phyloP scores from a whole-genome alignment of 2,113 vertebrate genomes.

The Xyrauchen texanus region DNA sequence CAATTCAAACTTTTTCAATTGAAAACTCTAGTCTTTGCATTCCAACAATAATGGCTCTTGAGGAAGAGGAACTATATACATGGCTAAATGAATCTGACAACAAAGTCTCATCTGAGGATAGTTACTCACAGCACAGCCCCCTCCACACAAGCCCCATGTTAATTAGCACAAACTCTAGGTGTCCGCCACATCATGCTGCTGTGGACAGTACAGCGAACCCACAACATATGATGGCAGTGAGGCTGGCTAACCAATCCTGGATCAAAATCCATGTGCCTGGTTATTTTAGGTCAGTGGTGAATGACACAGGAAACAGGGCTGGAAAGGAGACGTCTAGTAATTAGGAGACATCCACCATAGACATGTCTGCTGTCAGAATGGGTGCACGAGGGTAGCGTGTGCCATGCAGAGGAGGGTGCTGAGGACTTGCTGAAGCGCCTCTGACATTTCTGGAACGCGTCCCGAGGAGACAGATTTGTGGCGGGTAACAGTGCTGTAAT shows the following conservation, averaged over 20 bases:
- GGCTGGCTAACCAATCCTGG: background rate
- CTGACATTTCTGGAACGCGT: constrained; percentile 64
- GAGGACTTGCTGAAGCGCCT: constrained; percentile 6
- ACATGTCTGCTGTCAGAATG: constrained; percentile 55
- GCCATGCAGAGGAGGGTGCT: background rate
- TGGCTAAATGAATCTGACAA: constrained; percentile 45
- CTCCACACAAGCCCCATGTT: constrained; percentile 13
- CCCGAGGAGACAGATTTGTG: constrained; percentile 68
- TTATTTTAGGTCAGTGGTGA: constrained; percentile 62
- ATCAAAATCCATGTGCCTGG: background rate
- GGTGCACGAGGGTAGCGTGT: background rate
- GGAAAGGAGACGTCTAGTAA: constrained; percentile 57
- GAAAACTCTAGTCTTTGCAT: constrained; percentile 31
- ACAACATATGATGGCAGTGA: background rate
- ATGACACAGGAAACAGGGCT: constrained; percentile 45
- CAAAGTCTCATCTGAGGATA: constrained; percentile 1
- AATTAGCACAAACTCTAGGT: constrained; percentile 38
- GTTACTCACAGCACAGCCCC: constrained; percentile 1
- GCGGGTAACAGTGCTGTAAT: constrained; percentile 72
- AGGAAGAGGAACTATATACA: constrained; percentile 57
- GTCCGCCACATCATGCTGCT: background rate
- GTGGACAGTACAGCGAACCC: constrained; percentile 26
- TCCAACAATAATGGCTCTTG: constrained; percentile 48
- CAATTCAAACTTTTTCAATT: background rate
- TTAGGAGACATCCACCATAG: constrained; percentile 62